Percentiles rank a stretch among this genome's conserved stretches.
phyloP scores from a whole-genome alignment of 2,113 vertebrate genomes.

The Lagenorhynchus albirostris region DNA sequence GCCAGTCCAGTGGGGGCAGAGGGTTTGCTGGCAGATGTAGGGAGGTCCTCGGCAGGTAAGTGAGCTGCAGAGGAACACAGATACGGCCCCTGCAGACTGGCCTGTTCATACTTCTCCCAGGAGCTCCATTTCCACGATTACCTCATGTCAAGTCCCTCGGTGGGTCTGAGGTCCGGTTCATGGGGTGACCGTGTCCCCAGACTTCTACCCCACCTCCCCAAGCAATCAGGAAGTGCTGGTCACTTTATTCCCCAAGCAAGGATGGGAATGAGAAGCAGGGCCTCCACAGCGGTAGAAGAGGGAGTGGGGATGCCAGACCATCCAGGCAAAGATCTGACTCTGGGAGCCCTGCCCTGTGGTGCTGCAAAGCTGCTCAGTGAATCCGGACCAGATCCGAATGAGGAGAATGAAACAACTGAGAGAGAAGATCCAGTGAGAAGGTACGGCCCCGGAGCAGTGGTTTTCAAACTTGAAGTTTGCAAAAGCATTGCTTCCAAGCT shows the following conservation, averaged over 20 bases:
- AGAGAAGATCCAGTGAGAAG: background rate
- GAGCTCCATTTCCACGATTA: background rate
- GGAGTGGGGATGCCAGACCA: background rate
- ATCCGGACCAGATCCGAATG: background rate
- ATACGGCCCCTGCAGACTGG: background rate
- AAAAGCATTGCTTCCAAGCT: background rate
- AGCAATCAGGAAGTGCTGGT: background rate
- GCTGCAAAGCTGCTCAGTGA: background rate
- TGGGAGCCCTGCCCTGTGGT: fast-evolving
- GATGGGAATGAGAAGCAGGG: background rate
- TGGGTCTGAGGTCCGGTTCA: background rate
- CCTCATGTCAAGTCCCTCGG: background rate
- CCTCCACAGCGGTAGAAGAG: background rate
- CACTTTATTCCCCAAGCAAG: background rate
- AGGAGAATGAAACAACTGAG: background rate
- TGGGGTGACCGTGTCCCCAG: background rate
- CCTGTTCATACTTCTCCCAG: fast-evolving
- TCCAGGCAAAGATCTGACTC: background rate
- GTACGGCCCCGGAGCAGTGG: fast-evolving
- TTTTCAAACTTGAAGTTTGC: background rate
- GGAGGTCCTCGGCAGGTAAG: background rate
- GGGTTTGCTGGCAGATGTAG: background rate
- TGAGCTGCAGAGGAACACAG: background rate
- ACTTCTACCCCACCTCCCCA: background rate
- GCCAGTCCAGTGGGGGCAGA: background rate